Evolutionary conservation across 2,113 vertebrate species (phyloP).

Genomic region (Platysteira castanea): DNA sequence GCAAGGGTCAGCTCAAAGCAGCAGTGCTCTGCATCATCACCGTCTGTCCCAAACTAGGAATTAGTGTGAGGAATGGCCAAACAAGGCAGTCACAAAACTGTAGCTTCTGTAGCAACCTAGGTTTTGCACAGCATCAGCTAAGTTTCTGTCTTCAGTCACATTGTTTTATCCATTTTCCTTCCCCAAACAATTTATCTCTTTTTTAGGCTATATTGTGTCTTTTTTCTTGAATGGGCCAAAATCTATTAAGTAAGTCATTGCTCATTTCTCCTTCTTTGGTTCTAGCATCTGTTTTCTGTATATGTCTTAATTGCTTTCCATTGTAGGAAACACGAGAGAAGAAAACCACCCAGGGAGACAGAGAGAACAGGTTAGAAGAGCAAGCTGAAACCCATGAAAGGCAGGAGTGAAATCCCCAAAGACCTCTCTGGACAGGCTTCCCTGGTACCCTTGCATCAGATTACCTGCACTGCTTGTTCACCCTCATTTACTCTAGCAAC

Average conservation of each 20-base stretch:
- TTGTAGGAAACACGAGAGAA: not conserved
- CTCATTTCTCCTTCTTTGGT: constrained; percentile 28
- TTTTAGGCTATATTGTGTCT: not conserved
- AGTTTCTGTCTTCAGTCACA: not conserved
- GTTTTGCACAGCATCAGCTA: not conserved
- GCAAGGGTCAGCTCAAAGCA: not conserved
- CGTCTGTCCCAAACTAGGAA: not conserved
- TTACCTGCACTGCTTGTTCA: not conserved
- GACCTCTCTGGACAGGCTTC: not conserved
- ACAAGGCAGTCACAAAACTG: not conserved
- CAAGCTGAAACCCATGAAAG: not conserved
- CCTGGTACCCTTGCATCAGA: not conserved
- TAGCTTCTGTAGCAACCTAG: not conserved
- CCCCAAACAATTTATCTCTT: not conserved
- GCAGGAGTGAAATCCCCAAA: not conserved
- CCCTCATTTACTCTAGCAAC: not conserved
- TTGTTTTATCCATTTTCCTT: not conserved
- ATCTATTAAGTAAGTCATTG: not conserved
- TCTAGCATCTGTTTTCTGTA: constrained; percentile 13
- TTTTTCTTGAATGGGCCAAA: not conserved
- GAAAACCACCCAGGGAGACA: constrained; percentile 5
- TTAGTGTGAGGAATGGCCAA: not conserved
- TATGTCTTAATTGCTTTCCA: not conserved
- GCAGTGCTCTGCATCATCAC: not conserved
- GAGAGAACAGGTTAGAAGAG: not conserved